phyloP scores from a whole-genome alignment of 1,140 invertebrate genomes.

The Magallana angulata region DNA sequence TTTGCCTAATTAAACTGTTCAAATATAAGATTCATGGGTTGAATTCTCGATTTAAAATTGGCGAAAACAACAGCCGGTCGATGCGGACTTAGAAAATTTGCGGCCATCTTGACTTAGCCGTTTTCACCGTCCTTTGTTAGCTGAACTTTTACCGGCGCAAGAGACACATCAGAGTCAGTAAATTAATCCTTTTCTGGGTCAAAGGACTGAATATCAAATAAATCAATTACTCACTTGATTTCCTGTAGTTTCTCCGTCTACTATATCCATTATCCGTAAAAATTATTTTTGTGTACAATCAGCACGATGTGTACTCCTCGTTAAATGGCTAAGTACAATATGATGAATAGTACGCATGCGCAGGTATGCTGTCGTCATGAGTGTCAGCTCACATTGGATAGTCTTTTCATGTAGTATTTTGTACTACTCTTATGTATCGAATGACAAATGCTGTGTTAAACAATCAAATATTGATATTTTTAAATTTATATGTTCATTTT shows the following conservation, averaged over 20 bases:
- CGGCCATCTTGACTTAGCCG: constrained; percentile 34
- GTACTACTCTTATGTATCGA: no score
- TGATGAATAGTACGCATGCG: neutral
- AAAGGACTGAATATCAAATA: neutral
- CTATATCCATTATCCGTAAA: constrained; percentile 1
- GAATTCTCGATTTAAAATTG: neutral
- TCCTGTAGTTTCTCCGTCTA: neutral
- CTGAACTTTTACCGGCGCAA: neutral
- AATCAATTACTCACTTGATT: constrained; percentile 11
- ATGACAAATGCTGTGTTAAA: no score
- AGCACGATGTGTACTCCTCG: constrained; percentile 13
- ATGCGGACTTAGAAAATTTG: constrained; percentile 33
- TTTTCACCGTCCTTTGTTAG: constrained; percentile 33
- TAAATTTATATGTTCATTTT: no score
- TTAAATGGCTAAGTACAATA: constrained; percentile 12
- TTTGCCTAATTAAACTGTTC: neutral
- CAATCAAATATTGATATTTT: no score
- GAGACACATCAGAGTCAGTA: neutral
- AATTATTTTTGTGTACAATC: constrained; percentile 33
- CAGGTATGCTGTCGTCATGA: constrained; percentile 20
- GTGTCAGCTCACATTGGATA: constrained; percentile 15
- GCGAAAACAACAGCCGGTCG: constrained; percentile 18
- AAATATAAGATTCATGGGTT: neutral
- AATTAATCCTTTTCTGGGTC: neutral
- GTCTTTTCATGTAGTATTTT: neutral